Conservation (phyloP, 2,797 vertebrate genomes). For the Notolepis coatsorum region DNA sequence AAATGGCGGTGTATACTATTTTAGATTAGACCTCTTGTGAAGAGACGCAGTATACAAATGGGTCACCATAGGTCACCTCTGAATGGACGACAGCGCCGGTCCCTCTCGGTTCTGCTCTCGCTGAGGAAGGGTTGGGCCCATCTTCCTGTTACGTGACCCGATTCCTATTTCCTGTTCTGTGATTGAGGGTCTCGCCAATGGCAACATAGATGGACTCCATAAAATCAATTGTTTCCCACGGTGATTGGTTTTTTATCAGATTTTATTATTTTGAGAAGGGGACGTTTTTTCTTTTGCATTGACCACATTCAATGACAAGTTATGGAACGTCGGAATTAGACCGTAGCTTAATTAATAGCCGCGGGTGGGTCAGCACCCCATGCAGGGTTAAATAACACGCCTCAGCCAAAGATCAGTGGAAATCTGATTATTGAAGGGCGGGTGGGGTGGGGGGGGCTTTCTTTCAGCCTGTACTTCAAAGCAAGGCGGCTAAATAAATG, state of each 20-base stretch:
- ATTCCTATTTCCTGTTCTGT: conserved; percentile 7
- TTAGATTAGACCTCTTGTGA: neutral
- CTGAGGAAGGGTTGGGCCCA: neutral
- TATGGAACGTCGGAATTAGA: neutral
- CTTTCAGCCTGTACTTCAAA: neutral
- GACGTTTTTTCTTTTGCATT: no score
- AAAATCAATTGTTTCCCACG: no score
- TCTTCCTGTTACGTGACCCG: conserved; percentile 7
- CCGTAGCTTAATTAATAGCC: neutral
- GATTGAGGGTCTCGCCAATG: neutral
- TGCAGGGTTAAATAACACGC: no score
- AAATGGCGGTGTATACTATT: no score
- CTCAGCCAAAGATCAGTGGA: neutral
- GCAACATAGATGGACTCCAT: neutral
- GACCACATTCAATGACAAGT: conserved; percentile 2
- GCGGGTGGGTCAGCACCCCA: neutral
- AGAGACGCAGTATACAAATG: neutral
- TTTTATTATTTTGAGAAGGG: no score
- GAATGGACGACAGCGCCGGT: neutral
- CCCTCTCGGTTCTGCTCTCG: neutral
- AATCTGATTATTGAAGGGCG: neutral
- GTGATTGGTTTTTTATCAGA: no score
- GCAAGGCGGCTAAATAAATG: neutral
- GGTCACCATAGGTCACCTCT: no score
- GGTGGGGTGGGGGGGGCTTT: no score